Evolutionary conservation across 2,113 vertebrate genomes (phyloP).

Genomic region (Oxygymnocypris stewartii): DNA sequence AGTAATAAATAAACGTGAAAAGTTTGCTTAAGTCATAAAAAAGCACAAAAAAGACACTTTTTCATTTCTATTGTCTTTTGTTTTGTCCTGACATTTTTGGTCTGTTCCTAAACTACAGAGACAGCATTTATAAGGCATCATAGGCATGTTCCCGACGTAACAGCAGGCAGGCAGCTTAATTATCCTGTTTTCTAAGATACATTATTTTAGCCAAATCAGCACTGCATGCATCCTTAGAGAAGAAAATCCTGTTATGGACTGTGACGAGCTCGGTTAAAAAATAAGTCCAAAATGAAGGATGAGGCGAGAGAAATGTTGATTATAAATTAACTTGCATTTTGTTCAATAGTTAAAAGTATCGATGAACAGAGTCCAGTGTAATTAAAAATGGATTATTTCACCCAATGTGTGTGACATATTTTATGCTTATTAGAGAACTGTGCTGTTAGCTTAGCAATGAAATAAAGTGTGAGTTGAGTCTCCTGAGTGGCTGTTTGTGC

Average conservation of each 20-base stretch:
- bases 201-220: background rate
- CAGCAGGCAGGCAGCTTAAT: background rate
- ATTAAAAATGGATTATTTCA: slow-evolving; percentile 13
- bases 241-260: background rate
- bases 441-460: slow-evolving; percentile 1
- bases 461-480: background rate
- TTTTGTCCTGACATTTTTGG: slow-evolving; percentile 4
- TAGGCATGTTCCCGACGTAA: background rate
- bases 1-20: slow-evolving; percentile 8
- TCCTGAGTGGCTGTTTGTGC: background rate
- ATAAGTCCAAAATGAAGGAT: slow-evolving; percentile 2
- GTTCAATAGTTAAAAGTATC: slow-evolving; percentile 1
- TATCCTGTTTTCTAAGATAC: slow-evolving; percentile 16
- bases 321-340: slow-evolving; percentile 17
- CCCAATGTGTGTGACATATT: background rate
- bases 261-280: background rate
- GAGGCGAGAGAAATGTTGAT: slow-evolving; percentile 1
- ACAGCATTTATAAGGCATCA: slow-evolving; percentile 10
- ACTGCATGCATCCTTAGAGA: background rate
- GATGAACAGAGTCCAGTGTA: background rate
- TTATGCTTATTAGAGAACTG: background rate
- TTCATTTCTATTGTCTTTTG: slow-evolving; percentile 24
- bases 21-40: slow-evolving; percentile 31
- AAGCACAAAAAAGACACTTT: slow-evolving; percentile 14
- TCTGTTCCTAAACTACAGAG: background rate